A percentile compares a stretch with the other conserved stretches of the same genome.
phyloP scores from a whole-genome alignment of 2,888 invertebrate species.

The Polietes domitor region DNA sequence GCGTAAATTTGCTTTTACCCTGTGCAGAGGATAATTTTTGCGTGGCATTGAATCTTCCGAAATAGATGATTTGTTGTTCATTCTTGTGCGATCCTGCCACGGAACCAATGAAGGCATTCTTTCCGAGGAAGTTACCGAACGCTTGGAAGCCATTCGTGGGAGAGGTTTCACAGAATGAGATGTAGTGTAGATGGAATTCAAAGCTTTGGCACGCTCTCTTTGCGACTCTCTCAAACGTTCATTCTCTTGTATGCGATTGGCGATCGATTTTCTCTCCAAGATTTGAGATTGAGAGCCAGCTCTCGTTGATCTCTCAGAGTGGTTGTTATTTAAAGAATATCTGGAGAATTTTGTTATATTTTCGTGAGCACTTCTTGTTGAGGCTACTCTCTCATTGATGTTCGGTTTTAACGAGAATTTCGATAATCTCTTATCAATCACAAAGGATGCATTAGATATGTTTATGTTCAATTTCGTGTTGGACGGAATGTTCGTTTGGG shows the following conservation, averaged over 20 bases:
- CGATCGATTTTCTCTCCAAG: neutral
- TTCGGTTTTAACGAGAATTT: constrained; percentile 65
- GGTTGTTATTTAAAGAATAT: neutral
- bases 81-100: neutral
- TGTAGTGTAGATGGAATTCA: constrained; percentile 42
- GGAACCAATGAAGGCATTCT: constrained; percentile 43
- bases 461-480: neutral
- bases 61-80: neutral
- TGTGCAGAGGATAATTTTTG: neutral
- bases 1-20: constrained; percentile 17
- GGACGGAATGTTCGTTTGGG: neutral
- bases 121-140: neutral
- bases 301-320: neutral
- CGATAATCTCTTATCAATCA: constrained; percentile 72
- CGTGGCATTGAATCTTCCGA: neutral
- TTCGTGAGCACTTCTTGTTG: neutral
- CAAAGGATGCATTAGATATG: constrained; percentile 58
- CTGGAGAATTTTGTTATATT: neutral
- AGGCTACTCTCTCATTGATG: neutral
- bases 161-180: neutral
- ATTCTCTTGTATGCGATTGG: neutral
- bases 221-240: neutral
- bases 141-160: neutral
- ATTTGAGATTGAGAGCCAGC: neutral
- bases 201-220: constrained; percentile 22